phyloP scores from a whole-genome alignment of 2,888 invertebrate genomes.

The Toxonevra muliebris region DNA sequence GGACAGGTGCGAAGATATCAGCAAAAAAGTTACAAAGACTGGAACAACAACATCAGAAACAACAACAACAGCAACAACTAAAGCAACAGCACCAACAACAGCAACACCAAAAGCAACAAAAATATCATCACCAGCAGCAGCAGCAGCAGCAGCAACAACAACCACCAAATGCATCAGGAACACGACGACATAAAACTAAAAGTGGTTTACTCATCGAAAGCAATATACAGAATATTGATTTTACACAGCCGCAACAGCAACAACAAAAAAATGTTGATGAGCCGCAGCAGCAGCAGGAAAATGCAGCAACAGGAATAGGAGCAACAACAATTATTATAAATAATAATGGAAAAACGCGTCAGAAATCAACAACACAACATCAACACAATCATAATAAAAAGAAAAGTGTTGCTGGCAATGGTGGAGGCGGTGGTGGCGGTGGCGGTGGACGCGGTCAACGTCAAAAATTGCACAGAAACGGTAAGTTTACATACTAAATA shows the following conservation, averaged over 20 bases:
- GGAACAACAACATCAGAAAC: constrained; percentile 20
- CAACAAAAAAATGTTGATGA: constrained; percentile 17
- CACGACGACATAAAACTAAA: constrained; percentile 56
- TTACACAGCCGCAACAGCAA: constrained; percentile 8
- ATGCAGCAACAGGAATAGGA: constrained; percentile 14
- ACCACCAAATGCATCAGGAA: constrained; percentile 5
- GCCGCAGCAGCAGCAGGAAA: constrained; percentile 12
- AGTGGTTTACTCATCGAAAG: constrained; percentile 59
- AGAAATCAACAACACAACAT: constrained; percentile 34
- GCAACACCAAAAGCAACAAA: constrained; percentile 16
- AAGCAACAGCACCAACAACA: constrained; percentile 25
- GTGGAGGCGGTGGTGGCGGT: constrained; percentile 17
- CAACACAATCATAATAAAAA: constrained; percentile 38
- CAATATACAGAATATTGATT: constrained; percentile 44
- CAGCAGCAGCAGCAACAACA: constrained; percentile 24
- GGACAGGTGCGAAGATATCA: constrained; percentile 52
- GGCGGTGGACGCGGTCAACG: constrained; percentile 44
- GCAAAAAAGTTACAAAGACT: constrained; percentile 16
- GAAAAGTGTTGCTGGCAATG: constrained; percentile 44
- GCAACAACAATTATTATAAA: constrained; percentile 25
- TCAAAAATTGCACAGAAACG: constrained; percentile 51
- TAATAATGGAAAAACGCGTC: constrained; percentile 18
- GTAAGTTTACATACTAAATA: constrained; percentile 41
- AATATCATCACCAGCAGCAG: constrained; percentile 25
- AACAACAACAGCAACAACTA: constrained; percentile 18